Conservation (phyloP, 1,140 invertebrate species). For the Drosophila micromelanica region DNA sequence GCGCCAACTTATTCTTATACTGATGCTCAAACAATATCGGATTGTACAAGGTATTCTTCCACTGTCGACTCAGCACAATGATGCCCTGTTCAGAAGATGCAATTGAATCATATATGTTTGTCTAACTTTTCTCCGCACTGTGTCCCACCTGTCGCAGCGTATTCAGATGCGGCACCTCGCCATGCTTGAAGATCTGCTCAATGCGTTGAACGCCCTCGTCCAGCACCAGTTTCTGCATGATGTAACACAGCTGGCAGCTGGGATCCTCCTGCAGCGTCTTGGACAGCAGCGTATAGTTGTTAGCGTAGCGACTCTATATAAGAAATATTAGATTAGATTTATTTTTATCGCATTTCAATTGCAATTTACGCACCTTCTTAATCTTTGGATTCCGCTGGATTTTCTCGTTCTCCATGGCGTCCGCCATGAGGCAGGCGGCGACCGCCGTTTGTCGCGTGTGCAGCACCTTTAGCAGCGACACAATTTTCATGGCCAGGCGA, state of each 20-base stretch:
- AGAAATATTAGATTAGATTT: constrained; percentile 4
- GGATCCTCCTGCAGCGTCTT: constrained; percentile 97
- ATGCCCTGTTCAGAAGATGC: constrained; percentile 88
- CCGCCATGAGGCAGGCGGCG: constrained; percentile 97
- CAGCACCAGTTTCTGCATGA: constrained; percentile 93
- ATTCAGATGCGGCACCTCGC: constrained; percentile 93
- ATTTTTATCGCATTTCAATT: neutral
- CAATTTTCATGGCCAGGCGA: constrained; percentile 92
- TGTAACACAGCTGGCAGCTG: constrained; percentile 96
- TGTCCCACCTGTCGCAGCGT: constrained; percentile 91
- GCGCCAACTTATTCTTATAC: constrained; percentile 92
- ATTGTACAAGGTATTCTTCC: constrained; percentile 98
- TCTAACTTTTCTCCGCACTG: constrained; percentile 50
- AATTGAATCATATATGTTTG: constrained; percentile 20
- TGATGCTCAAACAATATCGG: constrained; percentile 95
- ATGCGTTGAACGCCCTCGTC: constrained; percentile 90
- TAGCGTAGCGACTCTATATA: constrained; percentile 93
- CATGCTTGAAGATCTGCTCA: constrained; percentile 93
- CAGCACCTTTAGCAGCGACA: constrained; percentile 90
- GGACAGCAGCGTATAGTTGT: constrained; percentile 93
- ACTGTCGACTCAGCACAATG: constrained; percentile 95
- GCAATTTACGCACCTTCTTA: constrained; percentile 65
- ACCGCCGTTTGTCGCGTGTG: constrained; percentile 93
- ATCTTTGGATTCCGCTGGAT: constrained; percentile 83
- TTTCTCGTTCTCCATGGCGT: constrained; percentile 91